Conservation (phyloP, 1,140 invertebrate genomes). For the Eubasilissa regina region DNA sequence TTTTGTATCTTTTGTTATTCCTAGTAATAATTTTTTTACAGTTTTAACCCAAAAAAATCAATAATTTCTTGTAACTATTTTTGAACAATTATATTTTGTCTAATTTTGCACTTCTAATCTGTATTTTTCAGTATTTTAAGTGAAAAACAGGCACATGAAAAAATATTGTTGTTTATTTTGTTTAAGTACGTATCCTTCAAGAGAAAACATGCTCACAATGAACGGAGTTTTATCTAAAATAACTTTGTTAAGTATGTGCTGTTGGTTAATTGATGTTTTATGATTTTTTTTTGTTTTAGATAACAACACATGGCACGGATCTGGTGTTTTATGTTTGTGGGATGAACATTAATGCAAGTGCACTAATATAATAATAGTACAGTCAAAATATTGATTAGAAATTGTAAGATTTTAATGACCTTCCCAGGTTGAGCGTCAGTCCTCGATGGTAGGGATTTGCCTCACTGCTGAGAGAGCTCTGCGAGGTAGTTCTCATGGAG, state of each 20-base stretch:
- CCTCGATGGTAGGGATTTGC: constrained; percentile 58
- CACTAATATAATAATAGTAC: background rate
- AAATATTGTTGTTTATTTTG: too few species aligned
- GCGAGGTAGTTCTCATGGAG: constrained; percentile 63
- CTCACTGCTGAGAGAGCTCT: constrained; percentile 59
- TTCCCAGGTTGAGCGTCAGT: constrained; percentile 56
- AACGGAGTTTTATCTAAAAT: too few species aligned
- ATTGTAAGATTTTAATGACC: constrained; percentile 31
- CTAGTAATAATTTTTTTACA: too few species aligned
- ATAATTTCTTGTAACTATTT: too few species aligned
- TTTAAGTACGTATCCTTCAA: too few species aligned
- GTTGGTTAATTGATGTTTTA: background rate
- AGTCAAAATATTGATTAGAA: background rate
- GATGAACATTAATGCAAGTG: constrained; percentile 18
- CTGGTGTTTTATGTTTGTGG: background rate
- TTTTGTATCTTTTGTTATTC: too few species aligned
- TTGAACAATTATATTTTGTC: too few species aligned
- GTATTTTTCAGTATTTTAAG: too few species aligned
- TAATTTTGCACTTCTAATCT: too few species aligned
- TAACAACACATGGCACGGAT: background rate
- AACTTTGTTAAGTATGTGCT: background rate
- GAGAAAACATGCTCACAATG: too few species aligned
- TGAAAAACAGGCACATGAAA: too few species aligned
- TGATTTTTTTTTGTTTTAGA: background rate
- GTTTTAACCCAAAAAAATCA: too few species aligned